Conservation (phyloP, 2,113 vertebrate species). For the Stegastes partitus region DNA sequence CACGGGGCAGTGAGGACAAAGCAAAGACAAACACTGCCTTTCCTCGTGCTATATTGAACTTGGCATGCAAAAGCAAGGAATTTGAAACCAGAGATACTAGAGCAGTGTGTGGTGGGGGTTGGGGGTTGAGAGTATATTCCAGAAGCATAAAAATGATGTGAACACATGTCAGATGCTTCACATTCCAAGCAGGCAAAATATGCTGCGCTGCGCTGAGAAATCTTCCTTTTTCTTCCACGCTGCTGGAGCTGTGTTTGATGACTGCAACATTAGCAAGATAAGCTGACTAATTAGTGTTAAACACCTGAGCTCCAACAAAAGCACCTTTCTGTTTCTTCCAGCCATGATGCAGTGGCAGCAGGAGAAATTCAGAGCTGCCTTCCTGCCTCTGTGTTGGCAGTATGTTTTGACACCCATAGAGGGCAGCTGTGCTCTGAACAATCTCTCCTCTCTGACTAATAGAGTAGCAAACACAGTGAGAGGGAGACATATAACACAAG, state of each 20-base stretch:
- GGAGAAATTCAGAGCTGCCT: constrained; percentile 15
- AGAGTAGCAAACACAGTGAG: constrained; percentile 20
- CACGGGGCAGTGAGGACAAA: constrained; percentile 31
- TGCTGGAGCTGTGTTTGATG: constrained; percentile 32
- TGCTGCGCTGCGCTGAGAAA: constrained; percentile 9
- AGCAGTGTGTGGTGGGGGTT: constrained; percentile 7
- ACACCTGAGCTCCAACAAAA: constrained; percentile 64
- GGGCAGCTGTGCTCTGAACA: constrained; percentile 81
- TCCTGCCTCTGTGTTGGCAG: constrained; percentile 24
- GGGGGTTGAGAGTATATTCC: constrained; percentile 24
- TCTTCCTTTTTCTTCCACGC: not conserved
- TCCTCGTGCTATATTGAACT: constrained; percentile 55
- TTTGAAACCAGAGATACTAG: constrained; percentile 12
- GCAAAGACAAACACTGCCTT: constrained; percentile 48
- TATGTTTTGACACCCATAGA: constrained; percentile 72
- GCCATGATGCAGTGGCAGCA: constrained; percentile 32
- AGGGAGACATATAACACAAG: constrained; percentile 8
- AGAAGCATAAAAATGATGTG: constrained; percentile 24
- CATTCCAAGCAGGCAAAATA: constrained; percentile 38
- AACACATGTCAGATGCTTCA: constrained; percentile 26
- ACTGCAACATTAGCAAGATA: constrained; percentile 57
- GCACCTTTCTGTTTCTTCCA: constrained; percentile 42
- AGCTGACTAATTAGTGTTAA: constrained; percentile 65
- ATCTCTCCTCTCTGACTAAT: constrained; percentile 22
- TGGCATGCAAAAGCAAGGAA: constrained; percentile 44